Evolutionary conservation across 2,888 invertebrate species (phyloP), one percentile per base, ranked within the genome.

Genomic region (Habroteleia sp.): DNA sequence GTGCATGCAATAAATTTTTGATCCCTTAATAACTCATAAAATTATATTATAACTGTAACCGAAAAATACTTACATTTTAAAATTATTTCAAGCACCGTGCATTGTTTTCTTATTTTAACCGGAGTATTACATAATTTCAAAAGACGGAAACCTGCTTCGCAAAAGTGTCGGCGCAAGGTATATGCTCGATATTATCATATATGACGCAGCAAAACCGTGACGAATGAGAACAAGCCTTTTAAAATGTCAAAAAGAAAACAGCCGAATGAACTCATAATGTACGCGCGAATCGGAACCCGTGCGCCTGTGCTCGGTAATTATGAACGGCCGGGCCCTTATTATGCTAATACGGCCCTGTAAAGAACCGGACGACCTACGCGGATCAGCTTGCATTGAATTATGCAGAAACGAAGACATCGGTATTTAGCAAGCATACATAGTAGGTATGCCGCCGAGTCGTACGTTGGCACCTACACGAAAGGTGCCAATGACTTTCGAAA

Each of bases 401-500:
- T 73, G 69, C 76, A 76, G 65, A 44, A 73, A 76, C 79, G 79
- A 82, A 82, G 81, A 79, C 79, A 80, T 81, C 79, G 80, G 81
- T 81, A 81, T 83, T 84, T 81, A 77, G 80, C 80, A 74, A 78
- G 79, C 79, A 79, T 79, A 72, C 76, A 50, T 52, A 66, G 71
- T 58, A 77, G 62, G 66, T 52, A 75, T 65, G 72, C 74, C 66
- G 48, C 60, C 60, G 62, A 71, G 35, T n/a, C 62, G 65, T 71
- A 68, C 58, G 35, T 35, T 48, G 52, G 75, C 79, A 74, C 74
- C 78, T 74, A 78, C 77, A 76, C 78, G 74, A 73, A 74, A 78
- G 76, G 77, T 79, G 79, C 79, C 78, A 76, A 77, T 80, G 78
- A 74, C 78, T 81, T 81, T 79, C 81, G 79, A 81, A 80, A 81